Conservation (phyloP, 2,888 invertebrate species). For the Synergus umbraculus region DNA sequence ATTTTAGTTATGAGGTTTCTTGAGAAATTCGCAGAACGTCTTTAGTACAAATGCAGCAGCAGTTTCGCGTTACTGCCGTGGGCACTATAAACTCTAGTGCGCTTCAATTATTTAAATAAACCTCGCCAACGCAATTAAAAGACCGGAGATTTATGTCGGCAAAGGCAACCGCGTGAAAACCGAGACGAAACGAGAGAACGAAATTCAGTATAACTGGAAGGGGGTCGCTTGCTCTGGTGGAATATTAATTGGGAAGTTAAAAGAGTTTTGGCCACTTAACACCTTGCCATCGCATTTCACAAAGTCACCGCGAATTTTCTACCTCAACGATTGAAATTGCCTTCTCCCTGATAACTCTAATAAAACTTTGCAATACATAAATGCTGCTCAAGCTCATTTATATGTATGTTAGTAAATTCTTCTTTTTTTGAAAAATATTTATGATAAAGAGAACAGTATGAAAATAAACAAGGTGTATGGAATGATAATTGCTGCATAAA, state of each 20-base stretch:
- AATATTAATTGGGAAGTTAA: constrained; percentile 69
- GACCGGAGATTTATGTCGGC: constrained; percentile 65
- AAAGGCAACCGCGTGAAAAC: constrained; percentile 46
- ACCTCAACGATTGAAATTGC: not conserved
- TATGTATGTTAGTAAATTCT: not conserved
- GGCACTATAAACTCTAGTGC: constrained; percentile 35
- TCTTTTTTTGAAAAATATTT: not conserved
- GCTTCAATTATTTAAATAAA: constrained; percentile 72
- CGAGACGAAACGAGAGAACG: constrained; percentile 39
- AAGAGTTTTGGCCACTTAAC: constrained; percentile 58
- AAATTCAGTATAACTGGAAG: constrained; percentile 33
- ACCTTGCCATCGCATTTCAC: constrained; percentile 29
- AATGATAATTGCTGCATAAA: not conserved
- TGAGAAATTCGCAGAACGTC: not conserved
- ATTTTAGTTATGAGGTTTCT: not conserved
- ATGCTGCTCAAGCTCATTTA: not conserved
- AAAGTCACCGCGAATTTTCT: constrained; percentile 32
- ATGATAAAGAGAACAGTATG: not conserved
- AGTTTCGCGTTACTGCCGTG: constrained; percentile 6
- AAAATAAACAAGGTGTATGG: not conserved
- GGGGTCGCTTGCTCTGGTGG: constrained; percentile 49
- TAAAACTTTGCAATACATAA: constrained; percentile 19
- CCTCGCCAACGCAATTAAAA: constrained; percentile 70
- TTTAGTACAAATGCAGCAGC: not conserved
- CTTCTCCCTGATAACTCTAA: not conserved